Percentiles rank a stretch among this genome's conserved stretches.
These are phyloP conservation scores for Eulithis prunata DNA, from an alignment of 2,888 invertebrate genomes.

Conservation along the genomic window DNA sequence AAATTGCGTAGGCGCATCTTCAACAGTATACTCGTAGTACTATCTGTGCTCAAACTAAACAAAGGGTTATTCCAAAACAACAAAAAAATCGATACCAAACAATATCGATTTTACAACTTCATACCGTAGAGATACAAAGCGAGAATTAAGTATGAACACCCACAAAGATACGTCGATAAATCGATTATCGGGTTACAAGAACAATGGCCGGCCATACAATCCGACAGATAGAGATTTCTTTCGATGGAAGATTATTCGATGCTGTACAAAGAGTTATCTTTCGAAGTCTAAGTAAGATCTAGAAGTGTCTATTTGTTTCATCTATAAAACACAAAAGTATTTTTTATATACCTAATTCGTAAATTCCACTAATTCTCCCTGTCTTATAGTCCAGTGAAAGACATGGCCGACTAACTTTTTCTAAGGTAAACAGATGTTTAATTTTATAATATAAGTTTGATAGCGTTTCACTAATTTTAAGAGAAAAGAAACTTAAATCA, in stretches of 20 bases:
- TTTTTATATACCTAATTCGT: too few species aligned
- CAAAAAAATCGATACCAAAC: conserved; percentile 23
- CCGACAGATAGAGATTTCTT: conserved; percentile 46
- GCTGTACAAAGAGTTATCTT: conserved; percentile 2
- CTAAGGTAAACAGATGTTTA: too few species aligned
- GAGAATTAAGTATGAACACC: conserved; percentile 58
- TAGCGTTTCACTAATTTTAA: too few species aligned
- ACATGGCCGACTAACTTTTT: too few species aligned
- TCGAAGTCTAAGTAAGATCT: too few species aligned
- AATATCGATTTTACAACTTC: conserved; percentile 37
- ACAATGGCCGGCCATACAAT: conserved; percentile 68
- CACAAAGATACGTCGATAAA: conserved; percentile 65
- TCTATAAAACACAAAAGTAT: background rate
- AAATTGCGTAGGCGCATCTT: background rate
- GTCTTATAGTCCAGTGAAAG: too few species aligned
- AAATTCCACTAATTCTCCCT: too few species aligned
- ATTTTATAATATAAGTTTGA: too few species aligned
- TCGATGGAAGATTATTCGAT: conserved; percentile 42
- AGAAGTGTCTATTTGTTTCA: conserved; percentile 13
- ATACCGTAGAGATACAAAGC: conserved; percentile 43
- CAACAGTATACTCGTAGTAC: too few species aligned
- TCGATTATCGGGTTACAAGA: conserved; percentile 76
- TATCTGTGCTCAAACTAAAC: background rate
- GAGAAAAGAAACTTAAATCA: too few species aligned
- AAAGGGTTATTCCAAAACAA: conserved; percentile 13